phyloP scores from a whole-genome alignment of 2,888 invertebrate species.

The Diaphora mendica region DNA sequence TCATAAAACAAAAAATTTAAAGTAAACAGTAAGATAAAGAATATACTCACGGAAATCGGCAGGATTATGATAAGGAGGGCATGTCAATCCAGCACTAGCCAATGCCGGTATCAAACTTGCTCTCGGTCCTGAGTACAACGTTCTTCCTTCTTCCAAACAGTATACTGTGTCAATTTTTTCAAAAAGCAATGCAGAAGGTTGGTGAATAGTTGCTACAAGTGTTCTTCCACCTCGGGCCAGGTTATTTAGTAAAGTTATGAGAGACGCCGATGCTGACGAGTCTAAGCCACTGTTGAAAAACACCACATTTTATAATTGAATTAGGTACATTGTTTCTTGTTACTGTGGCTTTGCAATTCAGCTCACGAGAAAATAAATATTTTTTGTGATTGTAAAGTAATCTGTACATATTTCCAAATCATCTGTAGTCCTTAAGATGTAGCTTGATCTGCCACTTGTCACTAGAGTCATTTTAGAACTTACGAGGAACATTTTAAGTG shows the following conservation, averaged over 20 bases:
- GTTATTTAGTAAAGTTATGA: slow-evolving; percentile 92
- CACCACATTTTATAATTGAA: not conserved
- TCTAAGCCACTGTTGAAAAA: slow-evolving; percentile 92
- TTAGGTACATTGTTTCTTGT: not conserved
- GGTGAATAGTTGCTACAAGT: slow-evolving; percentile 97
- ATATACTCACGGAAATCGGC: slow-evolving; percentile 95
- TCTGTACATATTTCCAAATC: no score
- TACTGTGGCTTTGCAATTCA: no score
- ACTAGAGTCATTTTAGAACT: no score
- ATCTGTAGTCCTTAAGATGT: no score
- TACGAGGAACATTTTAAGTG: no score
- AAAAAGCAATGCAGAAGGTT: slow-evolving; percentile 96
- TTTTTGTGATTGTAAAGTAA: no score
- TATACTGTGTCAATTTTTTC: slow-evolving; percentile 97
- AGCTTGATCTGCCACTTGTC: no score
- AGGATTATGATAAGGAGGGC: slow-evolving; percentile 97
- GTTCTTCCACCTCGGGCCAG: slow-evolving; percentile 95
- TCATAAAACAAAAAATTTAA: not conserved
- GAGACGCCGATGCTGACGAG: slow-evolving; percentile 94
- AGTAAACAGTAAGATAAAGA: not conserved
- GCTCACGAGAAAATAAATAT: not conserved
- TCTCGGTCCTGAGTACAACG: slow-evolving; percentile 94
- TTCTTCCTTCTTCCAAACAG: slow-evolving; percentile 92
- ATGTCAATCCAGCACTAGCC: slow-evolving; percentile 90
- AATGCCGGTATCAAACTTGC: slow-evolving; percentile 92